These are phyloP conservation scores for Alosa alosa DNA, from an alignment of 2,113 vertebrate species.

Conservation along the genomic window DNA sequence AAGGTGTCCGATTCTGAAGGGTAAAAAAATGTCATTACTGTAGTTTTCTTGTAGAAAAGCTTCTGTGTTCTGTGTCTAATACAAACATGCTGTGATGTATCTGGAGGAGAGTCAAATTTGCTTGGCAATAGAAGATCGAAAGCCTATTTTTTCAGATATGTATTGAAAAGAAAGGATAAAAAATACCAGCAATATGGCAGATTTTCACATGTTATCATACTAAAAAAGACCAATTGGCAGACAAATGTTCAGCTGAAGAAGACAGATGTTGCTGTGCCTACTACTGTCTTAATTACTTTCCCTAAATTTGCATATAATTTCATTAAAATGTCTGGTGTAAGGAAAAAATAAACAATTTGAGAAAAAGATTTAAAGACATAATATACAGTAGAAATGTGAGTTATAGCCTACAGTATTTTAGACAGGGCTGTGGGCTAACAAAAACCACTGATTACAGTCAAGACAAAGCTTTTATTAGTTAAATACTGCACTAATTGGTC, in stretches of 20 bases:
- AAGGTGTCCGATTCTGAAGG: conserved; percentile 17
- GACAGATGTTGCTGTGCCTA: neutral
- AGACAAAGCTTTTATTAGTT: neutral
- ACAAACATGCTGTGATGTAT: neutral
- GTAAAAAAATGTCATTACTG: conserved; percentile 18
- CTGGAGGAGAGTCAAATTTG: conserved; percentile 14
- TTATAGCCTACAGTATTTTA: neutral
- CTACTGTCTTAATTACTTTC: conserved; percentile 7
- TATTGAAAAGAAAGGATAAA: neutral
- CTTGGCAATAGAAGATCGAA: neutral
- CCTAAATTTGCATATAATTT: conserved; percentile 5
- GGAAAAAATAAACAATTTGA: neutral
- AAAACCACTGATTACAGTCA: neutral
- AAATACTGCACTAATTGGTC: neutral
- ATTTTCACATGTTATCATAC: neutral
- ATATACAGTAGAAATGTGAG: neutral
- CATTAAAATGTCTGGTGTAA: neutral
- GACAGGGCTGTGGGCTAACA: neutral
- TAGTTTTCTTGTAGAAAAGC: neutral
- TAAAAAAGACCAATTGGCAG: neutral
- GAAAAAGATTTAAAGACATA: neutral
- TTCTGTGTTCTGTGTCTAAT: neutral
- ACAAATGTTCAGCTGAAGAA: neutral
- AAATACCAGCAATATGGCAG: neutral
- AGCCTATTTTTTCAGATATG: neutral